Conservation (phyloP, 2,888 invertebrate genomes). For the Ornithoptera alexandrae region DNA sequence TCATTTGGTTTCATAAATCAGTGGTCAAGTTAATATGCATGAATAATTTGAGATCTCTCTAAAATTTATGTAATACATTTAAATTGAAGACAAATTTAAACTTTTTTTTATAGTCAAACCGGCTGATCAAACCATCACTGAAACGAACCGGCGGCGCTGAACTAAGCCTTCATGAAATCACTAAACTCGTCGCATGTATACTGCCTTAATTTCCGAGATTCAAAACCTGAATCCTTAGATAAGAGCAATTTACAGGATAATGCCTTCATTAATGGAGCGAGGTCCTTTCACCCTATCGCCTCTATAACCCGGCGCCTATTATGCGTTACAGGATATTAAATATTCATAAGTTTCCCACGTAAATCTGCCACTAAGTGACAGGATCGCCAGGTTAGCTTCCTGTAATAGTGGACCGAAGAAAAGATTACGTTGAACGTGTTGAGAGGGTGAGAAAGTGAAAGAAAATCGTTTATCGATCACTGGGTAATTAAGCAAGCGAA, state of each 20-base stretch:
- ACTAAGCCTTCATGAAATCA: too few species aligned
- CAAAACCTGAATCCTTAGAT: constrained; percentile 2
- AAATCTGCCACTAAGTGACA: constrained; percentile 31
- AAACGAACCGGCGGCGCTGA: too few species aligned
- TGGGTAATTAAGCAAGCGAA: too few species aligned
- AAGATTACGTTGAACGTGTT: constrained; percentile 18
- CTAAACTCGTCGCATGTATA: not conserved
- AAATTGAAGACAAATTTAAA: too few species aligned
- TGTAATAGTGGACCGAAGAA: constrained; percentile 24
- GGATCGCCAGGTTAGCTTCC: constrained; percentile 31
- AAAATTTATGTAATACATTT: too few species aligned
- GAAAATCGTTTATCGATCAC: too few species aligned
- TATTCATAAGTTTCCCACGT: constrained; percentile 33
- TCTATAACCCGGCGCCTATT: constrained; percentile 11
- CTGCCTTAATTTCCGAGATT: constrained; percentile 6
- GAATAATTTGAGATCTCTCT: too few species aligned
- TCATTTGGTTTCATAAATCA: too few species aligned
- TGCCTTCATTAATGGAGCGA: constrained; percentile 23
- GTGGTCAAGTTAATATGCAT: too few species aligned
- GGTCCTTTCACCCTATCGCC: constrained; percentile 8
- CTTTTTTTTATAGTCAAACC: too few species aligned
- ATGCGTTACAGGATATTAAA: constrained; percentile 30
- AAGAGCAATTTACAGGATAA: constrained; percentile 14
- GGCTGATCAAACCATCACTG: too few species aligned
- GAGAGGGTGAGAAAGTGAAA: not conserved